phyloP scores from a whole-genome alignment of 1,140 invertebrate species.

The Pteromalus puparum region DNA sequence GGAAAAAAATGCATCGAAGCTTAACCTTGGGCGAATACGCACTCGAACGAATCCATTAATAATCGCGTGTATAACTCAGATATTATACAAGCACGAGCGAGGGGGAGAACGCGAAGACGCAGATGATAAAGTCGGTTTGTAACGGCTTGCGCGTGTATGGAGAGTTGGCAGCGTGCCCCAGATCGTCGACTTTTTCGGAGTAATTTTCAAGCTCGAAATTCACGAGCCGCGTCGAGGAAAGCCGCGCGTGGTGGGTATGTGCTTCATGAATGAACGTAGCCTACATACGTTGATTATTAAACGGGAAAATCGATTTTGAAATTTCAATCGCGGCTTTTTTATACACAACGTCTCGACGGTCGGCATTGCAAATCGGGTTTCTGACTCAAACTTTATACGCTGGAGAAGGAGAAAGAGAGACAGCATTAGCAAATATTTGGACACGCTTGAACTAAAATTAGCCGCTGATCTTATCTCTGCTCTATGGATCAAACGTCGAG shows the following conservation, averaged over 20 bases:
- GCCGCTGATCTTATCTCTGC: slow-evolving; percentile 10
- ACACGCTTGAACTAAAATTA: neutral
- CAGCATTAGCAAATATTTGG: slow-evolving; percentile 14
- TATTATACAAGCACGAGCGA: neutral
- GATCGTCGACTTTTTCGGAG: neutral
- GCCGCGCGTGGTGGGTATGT: neutral
- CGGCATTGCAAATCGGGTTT: too few species aligned
- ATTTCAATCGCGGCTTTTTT: too few species aligned
- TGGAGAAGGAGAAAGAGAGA: neutral
- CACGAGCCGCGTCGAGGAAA: neutral
- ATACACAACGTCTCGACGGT: too few species aligned
- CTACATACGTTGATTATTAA: neutral
- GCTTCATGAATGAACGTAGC: slow-evolving; percentile 3
- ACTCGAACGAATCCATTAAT: slow-evolving; percentile 20
- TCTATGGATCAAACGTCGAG: neutral
- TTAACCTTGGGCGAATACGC: neutral
- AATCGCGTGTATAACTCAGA: neutral
- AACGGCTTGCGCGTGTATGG: too few species aligned
- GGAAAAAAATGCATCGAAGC: neutral
- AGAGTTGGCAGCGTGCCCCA: neutral
- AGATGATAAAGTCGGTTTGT: neutral
- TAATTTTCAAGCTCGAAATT: neutral
- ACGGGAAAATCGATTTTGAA: too few species aligned
- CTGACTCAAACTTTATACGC: slow-evolving; percentile 7
- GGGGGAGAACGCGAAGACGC: too few species aligned